Percentiles rank a stretch among this genome's conserved stretches.
Conservation (phyloP, 2,113 vertebrate species). For the Malurus alboscapulatus region DNA sequence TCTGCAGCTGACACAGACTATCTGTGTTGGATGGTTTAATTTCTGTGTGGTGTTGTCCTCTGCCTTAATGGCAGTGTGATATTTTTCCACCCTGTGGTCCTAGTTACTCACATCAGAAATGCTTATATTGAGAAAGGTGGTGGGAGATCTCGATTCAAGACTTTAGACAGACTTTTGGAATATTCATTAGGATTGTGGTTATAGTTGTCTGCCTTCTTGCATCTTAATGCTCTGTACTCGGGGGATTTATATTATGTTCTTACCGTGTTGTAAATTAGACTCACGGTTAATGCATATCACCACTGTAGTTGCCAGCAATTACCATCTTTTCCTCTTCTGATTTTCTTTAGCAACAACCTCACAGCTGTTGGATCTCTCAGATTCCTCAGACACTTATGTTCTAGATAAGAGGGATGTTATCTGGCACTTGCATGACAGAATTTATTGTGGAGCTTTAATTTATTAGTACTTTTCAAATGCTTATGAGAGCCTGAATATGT, state of each 20-base stretch:
- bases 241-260: background rate
- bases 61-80: background rate
- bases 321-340: background rate
- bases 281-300: background rate
- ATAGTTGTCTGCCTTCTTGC: background rate
- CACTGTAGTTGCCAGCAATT: background rate
- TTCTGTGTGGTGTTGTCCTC: background rate
- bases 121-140: background rate
- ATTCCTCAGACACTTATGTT: background rate
- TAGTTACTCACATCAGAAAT: background rate
- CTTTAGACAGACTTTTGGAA: background rate
- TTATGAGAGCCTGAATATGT: background rate
- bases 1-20: background rate
- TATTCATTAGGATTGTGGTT: background rate
- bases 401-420: background rate
- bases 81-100: background rate
- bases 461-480: background rate
- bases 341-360: background rate
- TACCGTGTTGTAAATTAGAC: background rate
- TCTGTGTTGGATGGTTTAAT: background rate
- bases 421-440: background rate
- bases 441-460: background rate
- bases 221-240: background rate
- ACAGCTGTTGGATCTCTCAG: background rate
- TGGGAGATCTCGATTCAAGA: background rate